phyloP scores from a whole-genome alignment of 2,113 vertebrate genomes.

The Callaeas wilsoni region DNA sequence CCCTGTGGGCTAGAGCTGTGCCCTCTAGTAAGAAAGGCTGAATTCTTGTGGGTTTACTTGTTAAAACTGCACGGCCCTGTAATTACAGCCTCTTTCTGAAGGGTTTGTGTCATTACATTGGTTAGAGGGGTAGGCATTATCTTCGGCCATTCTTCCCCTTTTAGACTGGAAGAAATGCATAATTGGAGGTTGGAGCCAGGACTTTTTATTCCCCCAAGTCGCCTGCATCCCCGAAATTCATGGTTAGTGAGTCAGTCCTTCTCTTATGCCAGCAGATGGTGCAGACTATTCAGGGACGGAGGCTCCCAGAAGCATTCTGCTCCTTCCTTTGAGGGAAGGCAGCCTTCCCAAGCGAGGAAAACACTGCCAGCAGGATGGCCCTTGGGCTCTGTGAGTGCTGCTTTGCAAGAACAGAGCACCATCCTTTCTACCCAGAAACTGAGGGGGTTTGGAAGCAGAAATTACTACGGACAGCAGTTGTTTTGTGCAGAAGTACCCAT shows the following conservation, averaged over 20 bases:
- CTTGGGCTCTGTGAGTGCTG: neutral
- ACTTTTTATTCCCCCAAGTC: conserved; percentile 34
- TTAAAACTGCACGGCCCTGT: neutral
- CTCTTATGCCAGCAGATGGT: conserved; percentile 58
- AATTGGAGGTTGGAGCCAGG: conserved; percentile 51
- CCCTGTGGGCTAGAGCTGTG: conserved; percentile 28
- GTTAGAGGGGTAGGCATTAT: conserved; percentile 30
- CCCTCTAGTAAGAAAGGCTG: neutral
- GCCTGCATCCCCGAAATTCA: conserved; percentile 5
- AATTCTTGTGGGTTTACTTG: conserved; percentile 47
- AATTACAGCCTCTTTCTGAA: conserved; percentile 39
- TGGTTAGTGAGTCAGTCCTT: conserved; percentile 55
- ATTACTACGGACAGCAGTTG: neutral
- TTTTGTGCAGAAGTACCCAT: neutral
- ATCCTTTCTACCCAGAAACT: neutral
- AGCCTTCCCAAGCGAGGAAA: neutral
- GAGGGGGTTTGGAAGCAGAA: neutral
- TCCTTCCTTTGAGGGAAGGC: conserved; percentile 42
- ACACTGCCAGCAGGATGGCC: conserved; percentile 24
- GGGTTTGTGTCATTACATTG: neutral
- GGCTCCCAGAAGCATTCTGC: conserved; percentile 43
- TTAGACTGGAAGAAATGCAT: conserved; percentile 34
- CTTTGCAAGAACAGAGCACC: neutral
- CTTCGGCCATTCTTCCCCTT: conserved; percentile 21
- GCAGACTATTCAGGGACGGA: conserved; percentile 57